phyloP scores from a whole-genome alignment of 2,797 vertebrate species.

The Lates japonicus region DNA sequence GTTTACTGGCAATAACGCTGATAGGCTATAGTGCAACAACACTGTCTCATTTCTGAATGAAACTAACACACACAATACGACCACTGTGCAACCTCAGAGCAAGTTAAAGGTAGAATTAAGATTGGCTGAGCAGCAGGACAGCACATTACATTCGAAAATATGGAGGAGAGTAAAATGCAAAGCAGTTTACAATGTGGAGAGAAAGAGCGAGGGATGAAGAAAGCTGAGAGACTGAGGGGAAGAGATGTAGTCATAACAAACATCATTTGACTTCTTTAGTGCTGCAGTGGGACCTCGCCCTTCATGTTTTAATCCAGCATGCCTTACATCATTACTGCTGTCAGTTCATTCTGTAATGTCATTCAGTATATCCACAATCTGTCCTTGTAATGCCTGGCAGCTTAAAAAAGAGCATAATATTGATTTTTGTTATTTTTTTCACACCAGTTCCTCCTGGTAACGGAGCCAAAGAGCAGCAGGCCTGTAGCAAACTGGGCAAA shows the following conservation, averaged over 20 bases:
- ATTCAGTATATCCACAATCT: not conserved
- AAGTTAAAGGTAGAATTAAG: not conserved
- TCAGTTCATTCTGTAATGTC: not conserved
- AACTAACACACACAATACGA: not conserved
- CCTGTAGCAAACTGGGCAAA: not conserved
- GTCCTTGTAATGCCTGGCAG: not conserved
- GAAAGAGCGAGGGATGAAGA: rapidly evolving
- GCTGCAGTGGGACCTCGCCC: slow-evolving; percentile 7
- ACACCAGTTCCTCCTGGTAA: not conserved
- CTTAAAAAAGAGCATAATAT: not conserved
- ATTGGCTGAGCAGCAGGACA: not conserved
- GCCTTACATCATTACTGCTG: slow-evolving; percentile 1
- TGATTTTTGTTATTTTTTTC: not conserved
- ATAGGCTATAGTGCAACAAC: not conserved
- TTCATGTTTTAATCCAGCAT: not conserved
- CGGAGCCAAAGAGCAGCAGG: too few relatives aligned
- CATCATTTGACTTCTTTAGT: not conserved
- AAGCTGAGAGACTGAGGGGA: not conserved
- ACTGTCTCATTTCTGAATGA: not conserved
- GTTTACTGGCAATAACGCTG: not conserved
- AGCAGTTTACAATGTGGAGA: not conserved
- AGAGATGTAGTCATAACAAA: not conserved
- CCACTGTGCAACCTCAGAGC: not conserved
- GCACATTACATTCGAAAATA: not conserved
- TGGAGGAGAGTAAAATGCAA: not conserved